phyloP scores from a whole-genome alignment of 2,888 invertebrate genomes.

The Lasioglossum figueresi region DNA sequence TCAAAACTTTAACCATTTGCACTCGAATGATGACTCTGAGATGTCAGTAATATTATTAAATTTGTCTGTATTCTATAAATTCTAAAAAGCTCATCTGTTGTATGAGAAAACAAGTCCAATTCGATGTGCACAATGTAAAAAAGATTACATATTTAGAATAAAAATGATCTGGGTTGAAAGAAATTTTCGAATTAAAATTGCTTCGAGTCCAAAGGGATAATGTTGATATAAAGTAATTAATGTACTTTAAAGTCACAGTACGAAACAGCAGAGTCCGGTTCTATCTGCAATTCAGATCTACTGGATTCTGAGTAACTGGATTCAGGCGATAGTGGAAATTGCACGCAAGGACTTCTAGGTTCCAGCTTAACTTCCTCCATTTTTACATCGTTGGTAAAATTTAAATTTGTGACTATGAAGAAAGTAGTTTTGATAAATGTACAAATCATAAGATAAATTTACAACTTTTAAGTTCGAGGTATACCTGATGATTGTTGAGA shows the following conservation, averaged over 20 bases:
- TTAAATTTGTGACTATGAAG: conserved; percentile 33
- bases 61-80: too few species aligned
- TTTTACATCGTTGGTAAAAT: conserved; percentile 43
- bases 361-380: conserved; percentile 74
- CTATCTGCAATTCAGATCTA: conserved; percentile 73
- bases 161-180: too few species aligned
- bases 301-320: conserved; percentile 77
- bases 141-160: too few species aligned
- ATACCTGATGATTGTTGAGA: conserved; percentile 52
- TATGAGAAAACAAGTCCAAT: too few species aligned
- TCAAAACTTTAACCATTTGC: not conserved
- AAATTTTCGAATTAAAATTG: too few species aligned
- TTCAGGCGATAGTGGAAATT: conserved; percentile 76
- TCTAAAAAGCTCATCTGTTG: too few species aligned
- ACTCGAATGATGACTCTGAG: too few species aligned
- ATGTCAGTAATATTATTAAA: too few species aligned
- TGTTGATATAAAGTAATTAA: not conserved
- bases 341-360: conserved; percentile 69
- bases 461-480: not conserved
- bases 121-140: too few species aligned
- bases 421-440: conserved; percentile 9
- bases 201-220: not conserved
- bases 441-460: not conserved
- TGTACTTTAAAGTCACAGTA: conserved; percentile 67
- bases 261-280: conserved; percentile 45